Conservation (phyloP, 2,113 vertebrate species). For the Microcebus lehilahytsara region DNA sequence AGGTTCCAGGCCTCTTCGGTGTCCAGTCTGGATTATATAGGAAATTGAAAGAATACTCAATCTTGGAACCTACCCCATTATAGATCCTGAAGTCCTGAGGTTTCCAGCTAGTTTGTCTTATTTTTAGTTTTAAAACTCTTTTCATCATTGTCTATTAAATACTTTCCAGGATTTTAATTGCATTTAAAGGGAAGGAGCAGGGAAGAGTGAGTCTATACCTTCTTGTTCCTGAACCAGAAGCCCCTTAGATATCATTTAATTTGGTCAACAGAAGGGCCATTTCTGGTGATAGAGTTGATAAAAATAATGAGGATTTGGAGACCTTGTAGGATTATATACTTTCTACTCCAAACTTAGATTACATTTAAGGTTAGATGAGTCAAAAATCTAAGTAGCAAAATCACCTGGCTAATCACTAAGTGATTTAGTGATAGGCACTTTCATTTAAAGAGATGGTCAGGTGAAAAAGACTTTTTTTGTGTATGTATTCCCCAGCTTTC, state of each 20-base stretch:
- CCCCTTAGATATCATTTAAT: background rate
- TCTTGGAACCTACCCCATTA: background rate
- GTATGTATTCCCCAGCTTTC: background rate
- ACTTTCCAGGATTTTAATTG: background rate
- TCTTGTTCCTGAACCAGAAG: background rate
- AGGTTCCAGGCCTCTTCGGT: background rate
- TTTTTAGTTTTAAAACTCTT: background rate
- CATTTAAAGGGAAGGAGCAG: background rate
- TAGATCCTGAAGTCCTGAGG: background rate
- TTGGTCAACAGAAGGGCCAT: background rate
- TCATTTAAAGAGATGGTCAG: background rate
- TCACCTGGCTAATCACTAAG: background rate
- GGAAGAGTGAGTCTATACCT: background rate
- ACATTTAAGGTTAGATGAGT: background rate
- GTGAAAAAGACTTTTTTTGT: background rate
- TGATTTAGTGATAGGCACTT: background rate
- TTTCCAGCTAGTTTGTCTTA: background rate
- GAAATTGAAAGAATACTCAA: background rate
- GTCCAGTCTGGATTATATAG: background rate
- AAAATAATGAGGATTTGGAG: background rate
- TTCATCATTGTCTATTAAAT: background rate
- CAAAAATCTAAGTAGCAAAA: background rate
- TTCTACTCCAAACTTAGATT: background rate
- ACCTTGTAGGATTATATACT: background rate
- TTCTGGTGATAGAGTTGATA: background rate